phyloP scores from a whole-genome alignment of 2,888 invertebrate genomes.

The Cordilura impudica region DNA sequence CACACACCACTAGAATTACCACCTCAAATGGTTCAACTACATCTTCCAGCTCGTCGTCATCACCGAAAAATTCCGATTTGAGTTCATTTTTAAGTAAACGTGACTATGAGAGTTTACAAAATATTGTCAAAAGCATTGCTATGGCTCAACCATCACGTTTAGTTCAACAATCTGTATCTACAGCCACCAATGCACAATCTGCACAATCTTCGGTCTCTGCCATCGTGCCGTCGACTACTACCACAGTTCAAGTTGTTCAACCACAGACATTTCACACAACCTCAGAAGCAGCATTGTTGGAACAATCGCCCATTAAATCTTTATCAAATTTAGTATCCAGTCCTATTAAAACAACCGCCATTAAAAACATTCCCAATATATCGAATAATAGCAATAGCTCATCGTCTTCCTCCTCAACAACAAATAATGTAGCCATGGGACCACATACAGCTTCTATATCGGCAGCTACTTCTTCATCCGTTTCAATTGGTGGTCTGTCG shows the following conservation, averaged over 20 bases:
- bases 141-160: slow-evolving; percentile 67
- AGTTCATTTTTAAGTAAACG: slow-evolving; percentile 72
- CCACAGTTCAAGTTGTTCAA: slow-evolving; percentile 14
- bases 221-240: not conserved
- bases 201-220: not conserved
- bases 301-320: slow-evolving; percentile 82
- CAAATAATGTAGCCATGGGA: slow-evolving; percentile 49
- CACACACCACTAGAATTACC: slow-evolving; percentile 28
- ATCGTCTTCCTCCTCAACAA: slow-evolving; percentile 30
- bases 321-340: slow-evolving; percentile 81
- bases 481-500: slow-evolving; percentile 3
- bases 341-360: slow-evolving; percentile 78
- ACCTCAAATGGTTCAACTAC: slow-evolving; percentile 17
- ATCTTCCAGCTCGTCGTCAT: slow-evolving; percentile 27
- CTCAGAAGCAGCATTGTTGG: slow-evolving; percentile 66
- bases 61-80: slow-evolving; percentile 68
- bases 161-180: slow-evolving; percentile 34
- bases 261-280: slow-evolving; percentile 43
- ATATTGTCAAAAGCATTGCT: slow-evolving; percentile 74
- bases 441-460: slow-evolving; percentile 31
- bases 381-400: slow-evolving; percentile 51
- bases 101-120: slow-evolving; percentile 74
- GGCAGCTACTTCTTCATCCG: slow-evolving; percentile 42
- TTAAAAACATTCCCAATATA: slow-evolving; percentile 72
- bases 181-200: slow-evolving; percentile 12